A percentile compares a stretch with the other conserved stretches of the same genome.
These are phyloP conservation scores for Plagodis pulveraria DNA, from an alignment of 2,888 invertebrate species.

Conservation along the genomic window DNA sequence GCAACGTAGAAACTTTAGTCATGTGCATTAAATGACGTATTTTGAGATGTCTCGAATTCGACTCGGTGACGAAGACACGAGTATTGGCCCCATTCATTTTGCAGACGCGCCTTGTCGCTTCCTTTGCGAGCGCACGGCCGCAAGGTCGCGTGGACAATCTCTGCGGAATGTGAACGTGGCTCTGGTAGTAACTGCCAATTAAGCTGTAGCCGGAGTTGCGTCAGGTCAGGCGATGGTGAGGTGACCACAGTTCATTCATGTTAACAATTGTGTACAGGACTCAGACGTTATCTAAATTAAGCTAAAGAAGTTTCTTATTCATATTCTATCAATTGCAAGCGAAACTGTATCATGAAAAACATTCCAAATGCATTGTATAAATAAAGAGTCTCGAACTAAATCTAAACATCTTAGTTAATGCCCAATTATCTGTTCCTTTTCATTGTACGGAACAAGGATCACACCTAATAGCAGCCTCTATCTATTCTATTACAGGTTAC, in stretches of 20 bases:
- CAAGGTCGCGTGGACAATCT: constrained; percentile 19
- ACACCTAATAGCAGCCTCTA: too few species aligned
- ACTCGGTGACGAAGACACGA: neutral
- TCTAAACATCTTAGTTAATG: too few species aligned
- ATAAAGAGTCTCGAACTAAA: too few species aligned
- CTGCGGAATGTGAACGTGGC: constrained; percentile 14
- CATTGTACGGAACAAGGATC: too few species aligned
- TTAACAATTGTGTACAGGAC: neutral
- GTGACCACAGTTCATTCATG: constrained; percentile 8
- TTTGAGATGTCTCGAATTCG: neutral
- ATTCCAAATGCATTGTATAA: too few species aligned
- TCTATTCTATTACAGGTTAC: neutral
- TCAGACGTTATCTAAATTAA: too few species aligned
- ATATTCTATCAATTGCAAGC: too few species aligned
- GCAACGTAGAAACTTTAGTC: neutral
- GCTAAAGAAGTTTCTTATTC: too few species aligned
- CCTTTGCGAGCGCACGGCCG: constrained; percentile 1
- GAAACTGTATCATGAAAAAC: too few species aligned
- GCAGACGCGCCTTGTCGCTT: constrained; percentile 6
- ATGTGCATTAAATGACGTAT: neutral
- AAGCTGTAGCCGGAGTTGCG: constrained; percentile 2
- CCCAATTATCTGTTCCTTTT: too few species aligned
- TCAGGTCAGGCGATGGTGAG: neutral
- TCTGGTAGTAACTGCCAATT: neutral
- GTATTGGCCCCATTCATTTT: neutral